Evolutionary conservation across 2,113 vertebrate genomes (phyloP).

Genomic region (Nothoprocta perdicaria): DNA sequence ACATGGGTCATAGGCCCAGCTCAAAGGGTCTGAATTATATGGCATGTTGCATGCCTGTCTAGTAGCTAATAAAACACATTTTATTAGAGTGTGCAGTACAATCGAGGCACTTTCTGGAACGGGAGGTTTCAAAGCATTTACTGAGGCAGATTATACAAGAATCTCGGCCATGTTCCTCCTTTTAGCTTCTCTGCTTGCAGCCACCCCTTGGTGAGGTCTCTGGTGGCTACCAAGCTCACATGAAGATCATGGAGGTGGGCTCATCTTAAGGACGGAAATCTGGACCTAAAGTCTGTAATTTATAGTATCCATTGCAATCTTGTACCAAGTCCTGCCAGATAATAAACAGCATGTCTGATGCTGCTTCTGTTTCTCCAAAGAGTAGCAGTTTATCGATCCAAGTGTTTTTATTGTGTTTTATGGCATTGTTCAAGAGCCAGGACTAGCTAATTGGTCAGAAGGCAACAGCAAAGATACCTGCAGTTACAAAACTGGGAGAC

Average conservation of each 20-base stretch:
- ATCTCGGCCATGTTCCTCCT: background rate
- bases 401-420: background rate
- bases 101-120: background rate
- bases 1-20: background rate
- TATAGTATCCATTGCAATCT: background rate
- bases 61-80: background rate
- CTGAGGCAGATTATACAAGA: background rate
- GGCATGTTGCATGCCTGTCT: background rate
- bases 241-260: background rate
- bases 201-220: background rate
- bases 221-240: fast-evolving
- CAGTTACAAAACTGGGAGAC: background rate
- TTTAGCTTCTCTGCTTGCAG: background rate
- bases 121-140: background rate
- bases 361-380: background rate
- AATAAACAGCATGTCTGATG: too few species aligned
- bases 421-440: background rate
- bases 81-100: background rate
- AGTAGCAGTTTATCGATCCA: background rate
- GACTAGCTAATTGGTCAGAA: background rate
- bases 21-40: background rate
- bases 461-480: background rate
- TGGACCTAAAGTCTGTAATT: background rate
- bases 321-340: background rate
- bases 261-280: background rate